Evolutionary conservation across 1,140 invertebrate genomes (phyloP), one percentile per base, ranked within the genome.

Genomic region (Neodiprion virginianus): DNA sequence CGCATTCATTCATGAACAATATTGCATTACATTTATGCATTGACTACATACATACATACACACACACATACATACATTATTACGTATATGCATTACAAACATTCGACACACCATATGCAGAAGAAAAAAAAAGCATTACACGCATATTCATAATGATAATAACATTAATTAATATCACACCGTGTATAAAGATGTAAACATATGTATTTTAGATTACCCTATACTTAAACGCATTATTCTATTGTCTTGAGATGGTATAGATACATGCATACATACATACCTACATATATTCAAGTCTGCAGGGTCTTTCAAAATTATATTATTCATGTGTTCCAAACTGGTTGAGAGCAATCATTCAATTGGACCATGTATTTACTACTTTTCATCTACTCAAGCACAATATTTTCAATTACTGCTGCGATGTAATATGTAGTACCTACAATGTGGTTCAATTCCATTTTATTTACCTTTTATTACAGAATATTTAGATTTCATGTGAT

Each of bases 171-270:
- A 61, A 61, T 61, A 61, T 61, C n/a, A 61, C 79, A 78, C 79
- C 81, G 82, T 86, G 83, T 85, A 84, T 83, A 83, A 85, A 84
- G 82, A 81, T 86, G 82, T 84, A 84, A 83, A 87, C 80, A 78
- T 84, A 84, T 84, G 84, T 86, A 86, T 87, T 87, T 87, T 86
- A 87, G 85, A 87, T 86, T 87, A 87, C 82, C 80, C 80, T 85
- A 80, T 82, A 83, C 80, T 80, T 86, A 85, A 83, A 61, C 11
- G 53, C 53, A 61, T 61, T 61, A 61, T 61, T 61, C 53, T 61
- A 61, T 61, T 40, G 28, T 61, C 53, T 14, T 17, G 53, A 12
- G 53, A 61, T 61, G n/a, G n/a, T 61, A 8, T 14, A 61, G n/a
- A 61, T 61, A 61, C n/a, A 61, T 61, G n/a, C 53, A 61, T 61